Conservation (phyloP, 2,888 invertebrate genomes). For the Tachystola acroxantha region DNA sequence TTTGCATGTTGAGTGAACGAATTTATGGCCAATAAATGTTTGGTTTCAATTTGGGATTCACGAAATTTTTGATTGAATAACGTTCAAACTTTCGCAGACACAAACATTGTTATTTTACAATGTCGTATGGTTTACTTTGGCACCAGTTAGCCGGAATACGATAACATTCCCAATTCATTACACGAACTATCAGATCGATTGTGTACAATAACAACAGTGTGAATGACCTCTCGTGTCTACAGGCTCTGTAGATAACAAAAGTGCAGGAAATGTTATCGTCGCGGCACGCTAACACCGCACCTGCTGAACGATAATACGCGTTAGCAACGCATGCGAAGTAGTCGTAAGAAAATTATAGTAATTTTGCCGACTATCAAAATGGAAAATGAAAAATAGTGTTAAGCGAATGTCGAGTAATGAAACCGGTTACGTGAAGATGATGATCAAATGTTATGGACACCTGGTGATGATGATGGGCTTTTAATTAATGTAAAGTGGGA, state of each 20-base stretch:
- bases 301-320: constrained; percentile 29
- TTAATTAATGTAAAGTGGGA: constrained; percentile 31
- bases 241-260: constrained; percentile 29
- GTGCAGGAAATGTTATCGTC: constrained; percentile 25
- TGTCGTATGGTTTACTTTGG: no score
- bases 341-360: constrained; percentile 11
- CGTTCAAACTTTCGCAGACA: no score
- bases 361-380: constrained; percentile 4
- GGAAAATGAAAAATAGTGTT: constrained; percentile 4
- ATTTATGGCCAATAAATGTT: no score
- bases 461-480: constrained; percentile 30
- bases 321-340: constrained; percentile 13
- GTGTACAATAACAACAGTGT: constrained; percentile 19
- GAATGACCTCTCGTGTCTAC: constrained; percentile 27
- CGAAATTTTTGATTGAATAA: no score
- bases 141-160: no score
- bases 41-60: no score
- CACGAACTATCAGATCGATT: constrained; percentile 7
- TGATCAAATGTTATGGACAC: constrained; percentile 10
- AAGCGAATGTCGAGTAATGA: constrained; percentile 1
- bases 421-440: neutral
- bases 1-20: no score
- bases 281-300: constrained; percentile 29
- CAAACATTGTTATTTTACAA: no score
- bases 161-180: constrained; percentile 10